Evolutionary conservation across 2,113 vertebrate species (phyloP), one percentile per base, ranked within the genome.

Genomic region (Hystrix cristata): DNA sequence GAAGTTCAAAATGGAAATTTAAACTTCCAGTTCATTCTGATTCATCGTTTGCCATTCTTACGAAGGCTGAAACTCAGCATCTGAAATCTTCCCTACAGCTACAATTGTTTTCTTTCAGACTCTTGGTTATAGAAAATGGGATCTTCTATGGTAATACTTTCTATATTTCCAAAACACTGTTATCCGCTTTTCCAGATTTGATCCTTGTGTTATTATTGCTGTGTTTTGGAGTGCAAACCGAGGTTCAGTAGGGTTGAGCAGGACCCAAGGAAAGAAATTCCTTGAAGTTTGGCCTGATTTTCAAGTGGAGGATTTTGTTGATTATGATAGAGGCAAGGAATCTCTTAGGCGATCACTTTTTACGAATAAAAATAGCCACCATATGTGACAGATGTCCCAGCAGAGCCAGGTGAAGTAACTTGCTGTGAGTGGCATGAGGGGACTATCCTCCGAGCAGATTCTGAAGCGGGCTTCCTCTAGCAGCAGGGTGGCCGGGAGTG

Each of bases 11-110:
- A 86, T 82, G 4, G 48, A 90, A 96, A 94, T n/a, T 23, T 81
- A 53, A 72, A 64, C 93, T 97, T 96, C 95, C 38, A 43, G 60
- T 95, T 95, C 53, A 57, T 78, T 92, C 65, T 79, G 86, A 90
- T 16, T 84, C 48, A 80, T 81, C 53, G 65, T 46, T 82, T 95
- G 78, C 64, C 8, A 65, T 89, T 94, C 74, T 62, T 69, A 38
- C 16, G n/a, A 84, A 93, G 38, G 59, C 38, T 53, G 38, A 46
- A 55, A 31, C 74, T 95, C 62, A 87, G 80, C 91, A 62, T 31
- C 31, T 21, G 4, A n/a, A 27, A 48, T 71, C 65, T 79, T 34
- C 15, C 19, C 31, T 34, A 48, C 80, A 78, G 85, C 51, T 69
- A 46, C 5, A 62, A 64, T 59, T 59, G 7, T 79, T 97, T 87